Base-by-base conservation (phyloP, 2,888 invertebrate species). In the Megamerina dolium region DNA sequence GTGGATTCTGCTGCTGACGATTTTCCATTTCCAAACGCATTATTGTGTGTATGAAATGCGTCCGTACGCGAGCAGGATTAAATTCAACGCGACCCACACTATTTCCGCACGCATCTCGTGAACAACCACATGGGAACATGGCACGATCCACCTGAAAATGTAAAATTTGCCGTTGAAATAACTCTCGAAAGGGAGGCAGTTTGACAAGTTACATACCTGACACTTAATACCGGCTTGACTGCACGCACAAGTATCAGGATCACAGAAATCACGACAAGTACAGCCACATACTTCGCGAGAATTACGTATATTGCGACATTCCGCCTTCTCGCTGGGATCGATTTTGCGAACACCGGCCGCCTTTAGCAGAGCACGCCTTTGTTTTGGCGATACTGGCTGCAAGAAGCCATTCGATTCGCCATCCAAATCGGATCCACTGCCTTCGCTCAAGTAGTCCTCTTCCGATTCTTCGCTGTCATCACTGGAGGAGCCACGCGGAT, bases 111-210 rank as follows among this genome's bases (percentile, higher is more conserved):
- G 92, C 91, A 60, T 94, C 94, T 56, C 90, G 83, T 3, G 89
- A 86, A 72, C 96, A 97, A 10, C 95, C 94, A 70, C 97, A 97
- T 0, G 97, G 97, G 66, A 96, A 97, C 64, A 90, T 92, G 48
- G 90, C 77, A 48, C 96, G 80, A 72, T 97, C 96, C 41, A 97
- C 95, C 77, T 81, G 59, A 26, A 2, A 37, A 23, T 2, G 6
- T 26, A 13, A 20, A 36, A 20, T 9, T 29, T n/a, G n/a, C n/a
- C n/a, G n/a, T n/a, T n/a, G n/a, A n/a, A n/a, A n/a, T n/a, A n/a
- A n/a, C n/a, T n/a, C n/a, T n/a, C n/a, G n/a, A n/a, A n/a, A n/a
- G n/a, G n/a, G n/a, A n/a, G n/a, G n/a, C n/a, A n/a, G n/a, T n/a
- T n/a, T n/a, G n/a, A 23, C 6, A 10, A 8, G 10, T 23, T 23